A percentile compares a stretch with the other conserved stretches of the same genome.
Evolutionary conservation across 2,113 vertebrate species (phyloP).

Genomic region (Epinephelus lanceolatus): DNA sequence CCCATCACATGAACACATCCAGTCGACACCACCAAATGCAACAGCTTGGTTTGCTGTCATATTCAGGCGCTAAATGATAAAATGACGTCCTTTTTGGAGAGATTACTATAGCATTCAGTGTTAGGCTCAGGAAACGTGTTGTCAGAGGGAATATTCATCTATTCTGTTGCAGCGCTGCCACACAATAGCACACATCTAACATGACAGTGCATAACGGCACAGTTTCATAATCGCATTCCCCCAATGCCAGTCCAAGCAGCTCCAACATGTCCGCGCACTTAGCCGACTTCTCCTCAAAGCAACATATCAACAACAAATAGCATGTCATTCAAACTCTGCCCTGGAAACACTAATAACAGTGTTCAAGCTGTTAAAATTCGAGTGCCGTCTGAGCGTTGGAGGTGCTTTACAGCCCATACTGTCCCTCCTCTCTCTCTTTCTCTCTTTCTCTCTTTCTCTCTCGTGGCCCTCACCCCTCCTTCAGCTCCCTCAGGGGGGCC

Average conservation of each 20-base stretch:
- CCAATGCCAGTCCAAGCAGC: slow-evolving; percentile 35
- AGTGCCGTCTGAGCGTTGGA: slow-evolving; percentile 13
- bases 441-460: neutral
- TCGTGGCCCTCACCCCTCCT: slow-evolving; percentile 19
- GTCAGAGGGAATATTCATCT: slow-evolving; percentile 58
- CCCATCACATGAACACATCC: slow-evolving; percentile 21
- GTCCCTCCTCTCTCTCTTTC: slow-evolving; percentile 2
- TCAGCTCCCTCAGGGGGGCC: slow-evolving; percentile 29
- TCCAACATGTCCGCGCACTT: slow-evolving; percentile 33
- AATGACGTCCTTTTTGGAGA: slow-evolving; percentile 35
- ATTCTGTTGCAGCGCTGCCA: slow-evolving; percentile 12
- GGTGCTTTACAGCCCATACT: slow-evolving; percentile 27
- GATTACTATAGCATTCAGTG: slow-evolving; percentile 40
- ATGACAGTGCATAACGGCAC: slow-evolving; percentile 69
- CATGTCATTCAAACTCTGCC: slow-evolving; percentile 56
- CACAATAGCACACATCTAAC: slow-evolving; percentile 59
- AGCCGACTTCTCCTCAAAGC: slow-evolving; percentile 52
- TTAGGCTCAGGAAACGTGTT: slow-evolving; percentile 35
- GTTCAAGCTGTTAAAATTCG: slow-evolving; percentile 57
- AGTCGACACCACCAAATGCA: slow-evolving; percentile 17
- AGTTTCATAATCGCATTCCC: slow-evolving; percentile 65
- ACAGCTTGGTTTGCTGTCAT: slow-evolving; percentile 60
- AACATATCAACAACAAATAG: slow-evolving; percentile 62
- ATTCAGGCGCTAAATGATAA: neutral
- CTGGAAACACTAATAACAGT: slow-evolving; percentile 50